Conservation (phyloP, 1,140 invertebrate genomes). For the Dermatophagoides farinae region DNA sequence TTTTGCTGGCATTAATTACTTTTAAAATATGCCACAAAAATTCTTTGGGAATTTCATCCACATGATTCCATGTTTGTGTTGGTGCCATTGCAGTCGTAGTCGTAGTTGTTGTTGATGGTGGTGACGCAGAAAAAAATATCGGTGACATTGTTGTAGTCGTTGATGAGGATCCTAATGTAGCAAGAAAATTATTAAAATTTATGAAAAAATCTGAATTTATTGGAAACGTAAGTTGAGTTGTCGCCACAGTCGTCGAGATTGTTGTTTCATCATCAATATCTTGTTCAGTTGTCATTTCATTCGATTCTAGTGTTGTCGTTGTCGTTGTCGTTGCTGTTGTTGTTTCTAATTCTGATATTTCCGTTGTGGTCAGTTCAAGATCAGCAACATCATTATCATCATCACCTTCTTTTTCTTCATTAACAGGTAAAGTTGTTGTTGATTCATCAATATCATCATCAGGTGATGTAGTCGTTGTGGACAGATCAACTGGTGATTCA, state of each 20-base stretch:
- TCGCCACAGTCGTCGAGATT: not conserved
- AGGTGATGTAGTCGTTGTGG: not conserved
- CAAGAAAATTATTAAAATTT: not conserved
- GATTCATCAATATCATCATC: too few species aligned
- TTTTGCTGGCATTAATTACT: constrained; percentile 1
- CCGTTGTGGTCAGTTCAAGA: not conserved
- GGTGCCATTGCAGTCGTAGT: not conserved
- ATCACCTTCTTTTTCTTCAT: too few species aligned
- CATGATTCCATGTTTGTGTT: not conserved
- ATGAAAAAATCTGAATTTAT: not conserved
- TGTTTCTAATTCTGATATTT: not conserved
- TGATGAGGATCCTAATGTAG: not conserved
- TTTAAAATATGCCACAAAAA: not conserved
- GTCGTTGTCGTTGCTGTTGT: not conserved
- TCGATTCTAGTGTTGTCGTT: not conserved
- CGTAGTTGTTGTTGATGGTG: not conserved
- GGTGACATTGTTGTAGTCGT: not conserved
- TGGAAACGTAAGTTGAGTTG: not conserved
- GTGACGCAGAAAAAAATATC: not conserved
- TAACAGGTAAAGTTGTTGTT: too few species aligned
- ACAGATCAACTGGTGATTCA: not conserved
- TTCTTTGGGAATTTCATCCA: not conserved
- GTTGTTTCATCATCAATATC: not conserved
- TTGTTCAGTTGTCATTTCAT: not conserved
- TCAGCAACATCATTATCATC: too few species aligned